A percentile compares a stretch with the other conserved stretches of the same genome.
Evolutionary conservation across 2,113 vertebrate species (phyloP).

Genomic region (Festucalex cinctus): DNA sequence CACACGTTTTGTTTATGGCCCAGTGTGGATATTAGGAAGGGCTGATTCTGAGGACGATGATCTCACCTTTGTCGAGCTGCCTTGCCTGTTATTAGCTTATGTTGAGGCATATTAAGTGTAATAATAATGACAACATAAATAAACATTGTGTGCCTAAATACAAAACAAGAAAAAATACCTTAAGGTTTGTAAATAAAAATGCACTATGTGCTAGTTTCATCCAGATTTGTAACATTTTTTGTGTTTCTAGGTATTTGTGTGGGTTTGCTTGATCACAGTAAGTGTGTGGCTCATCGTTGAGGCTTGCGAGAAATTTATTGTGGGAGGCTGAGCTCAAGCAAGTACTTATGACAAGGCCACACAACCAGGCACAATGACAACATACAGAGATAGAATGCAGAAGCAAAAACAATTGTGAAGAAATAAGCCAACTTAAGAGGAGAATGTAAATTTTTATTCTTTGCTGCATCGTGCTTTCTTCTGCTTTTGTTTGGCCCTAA

Average conservation of each 20-base stretch:
- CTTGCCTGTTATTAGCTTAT: conserved; percentile 35
- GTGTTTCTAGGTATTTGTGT: conserved; percentile 27
- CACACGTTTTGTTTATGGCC: conserved; percentile 45
- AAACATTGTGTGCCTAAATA: background rate
- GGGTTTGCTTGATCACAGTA: conserved; percentile 31
- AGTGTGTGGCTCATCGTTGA: conserved; percentile 40
- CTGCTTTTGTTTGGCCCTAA: conserved; percentile 1
- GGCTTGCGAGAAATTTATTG: conserved; percentile 55
- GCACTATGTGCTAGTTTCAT: background rate
- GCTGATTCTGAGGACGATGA: conserved; percentile 52
- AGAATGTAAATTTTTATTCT: background rate
- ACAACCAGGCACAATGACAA: conserved; percentile 28
- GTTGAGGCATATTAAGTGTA: conserved; percentile 29
- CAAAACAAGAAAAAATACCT: background rate
- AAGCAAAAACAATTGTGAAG: background rate
- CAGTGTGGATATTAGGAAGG: conserved; percentile 36
- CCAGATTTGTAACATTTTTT: conserved; percentile 7
- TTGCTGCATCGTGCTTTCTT: background rate
- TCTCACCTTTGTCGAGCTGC: conserved; percentile 46
- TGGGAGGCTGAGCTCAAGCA: conserved; percentile 40
- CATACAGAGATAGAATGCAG: background rate
- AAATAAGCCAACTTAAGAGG: background rate
- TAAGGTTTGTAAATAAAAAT: background rate
- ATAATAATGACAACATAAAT: conserved; percentile 19
- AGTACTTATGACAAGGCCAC: conserved; percentile 18